A percentile compares a stretch with the other conserved stretches of the same genome.
Conservation (phyloP, 2,888 invertebrate genomes). For the Oscheius onirici region DNA sequence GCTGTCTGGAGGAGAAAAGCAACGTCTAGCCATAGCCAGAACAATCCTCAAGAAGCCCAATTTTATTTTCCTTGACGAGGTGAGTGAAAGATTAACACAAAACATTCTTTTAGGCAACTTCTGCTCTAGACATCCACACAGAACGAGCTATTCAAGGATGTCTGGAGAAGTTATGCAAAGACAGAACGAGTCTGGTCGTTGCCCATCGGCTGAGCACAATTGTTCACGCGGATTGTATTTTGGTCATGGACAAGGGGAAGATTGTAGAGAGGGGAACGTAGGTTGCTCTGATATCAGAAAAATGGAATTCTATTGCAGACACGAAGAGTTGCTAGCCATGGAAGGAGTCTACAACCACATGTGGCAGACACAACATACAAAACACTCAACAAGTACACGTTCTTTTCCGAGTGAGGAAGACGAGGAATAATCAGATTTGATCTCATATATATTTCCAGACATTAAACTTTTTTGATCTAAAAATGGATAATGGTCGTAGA, state of each 20-base stretch:
- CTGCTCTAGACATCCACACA: slow-evolving; percentile 92
- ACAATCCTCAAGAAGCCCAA: slow-evolving; percentile 90
- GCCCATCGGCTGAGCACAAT: slow-evolving; percentile 91
- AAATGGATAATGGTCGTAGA: no score
- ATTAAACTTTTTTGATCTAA: no score
- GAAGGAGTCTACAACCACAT: slow-evolving; percentile 20
- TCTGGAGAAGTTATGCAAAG: slow-evolving; percentile 79
- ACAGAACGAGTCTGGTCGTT: slow-evolving; percentile 88
- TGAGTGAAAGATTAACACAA: slow-evolving; percentile 48
- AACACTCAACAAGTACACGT: background rate
- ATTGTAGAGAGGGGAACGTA: slow-evolving; percentile 89
- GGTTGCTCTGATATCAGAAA: slow-evolving; percentile 58
- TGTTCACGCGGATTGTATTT: slow-evolving; percentile 91
- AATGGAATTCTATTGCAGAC: slow-evolving; percentile 9
- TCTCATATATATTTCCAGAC: no score
- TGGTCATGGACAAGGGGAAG: slow-evolving; percentile 89
- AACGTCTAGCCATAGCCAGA: slow-evolving; percentile 93
- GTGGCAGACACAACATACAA: slow-evolving; percentile 20
- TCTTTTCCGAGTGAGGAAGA: no score
- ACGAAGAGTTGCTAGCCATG: slow-evolving; percentile 2
- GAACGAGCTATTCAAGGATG: slow-evolving; percentile 84
- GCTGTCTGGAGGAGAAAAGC: slow-evolving; percentile 96
- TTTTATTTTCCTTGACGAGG: slow-evolving; percentile 92
- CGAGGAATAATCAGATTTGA: no score
- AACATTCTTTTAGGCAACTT: slow-evolving; percentile 76